Evolutionary conservation across 2,797 vertebrate species (phyloP).

Genomic region (Rhincodon typus): DNA sequence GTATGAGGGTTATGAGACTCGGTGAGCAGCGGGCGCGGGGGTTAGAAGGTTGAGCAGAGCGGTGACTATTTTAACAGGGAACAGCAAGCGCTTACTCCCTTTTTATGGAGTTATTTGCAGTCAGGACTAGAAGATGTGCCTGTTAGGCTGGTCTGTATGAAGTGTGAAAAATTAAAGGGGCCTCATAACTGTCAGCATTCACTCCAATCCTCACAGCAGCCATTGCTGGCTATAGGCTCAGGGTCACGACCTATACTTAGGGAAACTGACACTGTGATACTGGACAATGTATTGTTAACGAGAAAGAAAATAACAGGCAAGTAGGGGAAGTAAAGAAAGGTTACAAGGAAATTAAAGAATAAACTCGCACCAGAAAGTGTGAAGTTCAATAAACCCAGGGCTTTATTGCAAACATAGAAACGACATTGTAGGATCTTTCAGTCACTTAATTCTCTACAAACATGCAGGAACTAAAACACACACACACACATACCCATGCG

Average conservation of each 20-base stretch:
- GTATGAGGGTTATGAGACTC: no score
- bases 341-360: neutral
- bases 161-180: no score
- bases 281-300: neutral
- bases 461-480: neutral
- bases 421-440: neutral
- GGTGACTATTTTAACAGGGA: no score
- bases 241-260: neutral
- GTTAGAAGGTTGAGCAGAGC: neutral
- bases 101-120: no score
- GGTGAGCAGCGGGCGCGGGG: neutral
- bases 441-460: neutral
- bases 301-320: neutral
- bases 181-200: no score
- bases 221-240: no score
- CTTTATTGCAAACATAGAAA: slow-evolving; percentile 29
- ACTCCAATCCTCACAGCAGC: no score
- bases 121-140: no score
- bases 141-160: no score
- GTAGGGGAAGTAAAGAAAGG: neutral
- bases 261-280: neutral
- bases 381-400: neutral
- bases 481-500: neutral
- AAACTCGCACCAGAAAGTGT: neutral
- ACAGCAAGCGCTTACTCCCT: no score